Evolutionary conservation across 2,888 invertebrate species (phyloP).

Genomic region (Selenia dentaria): DNA sequence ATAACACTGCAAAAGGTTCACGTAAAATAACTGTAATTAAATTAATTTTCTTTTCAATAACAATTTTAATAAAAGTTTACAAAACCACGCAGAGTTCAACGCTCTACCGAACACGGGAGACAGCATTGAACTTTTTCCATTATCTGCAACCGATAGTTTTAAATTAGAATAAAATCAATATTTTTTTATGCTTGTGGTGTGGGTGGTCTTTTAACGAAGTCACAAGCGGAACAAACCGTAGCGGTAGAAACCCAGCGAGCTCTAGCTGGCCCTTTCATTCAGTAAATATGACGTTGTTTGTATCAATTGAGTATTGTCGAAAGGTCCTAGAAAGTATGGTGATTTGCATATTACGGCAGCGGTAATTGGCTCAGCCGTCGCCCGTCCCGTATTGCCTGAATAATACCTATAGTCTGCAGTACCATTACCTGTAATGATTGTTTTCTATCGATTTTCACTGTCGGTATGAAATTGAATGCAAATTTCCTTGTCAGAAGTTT

Average conservation of each 20-base stretch:
- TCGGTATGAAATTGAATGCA: constrained; percentile 13
- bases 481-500: constrained; percentile 1
- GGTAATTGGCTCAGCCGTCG: constrained; percentile 38
- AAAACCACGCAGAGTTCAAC: constrained; percentile 36
- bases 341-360: constrained; percentile 56
- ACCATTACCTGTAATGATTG: constrained; percentile 42
- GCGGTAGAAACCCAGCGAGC: constrained; percentile 8
- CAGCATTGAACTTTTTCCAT: constrained; percentile 58
- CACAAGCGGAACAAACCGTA: constrained; percentile 27
- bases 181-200: constrained; percentile 35
- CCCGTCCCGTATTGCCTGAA: constrained; percentile 45
- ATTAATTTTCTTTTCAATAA: constrained; percentile 20
- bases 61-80: constrained; percentile 22
- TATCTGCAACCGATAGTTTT: constrained; percentile 54
- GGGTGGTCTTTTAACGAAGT: constrained; percentile 32
- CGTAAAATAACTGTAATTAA: constrained; percentile 14
- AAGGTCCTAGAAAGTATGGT: constrained; percentile 50
- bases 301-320: constrained; percentile 50
- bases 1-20: constrained; percentile 1
- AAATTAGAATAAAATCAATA: constrained; percentile 50
- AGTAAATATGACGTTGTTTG: constrained; percentile 39
- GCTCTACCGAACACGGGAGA: constrained; percentile 32
- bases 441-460: constrained; percentile 34
- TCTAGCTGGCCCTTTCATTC: constrained; percentile 26
- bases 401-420: constrained; percentile 34